Evolutionary conservation across 2,113 vertebrate genomes (phyloP).

Genomic region (Hydropotes inermis): DNA sequence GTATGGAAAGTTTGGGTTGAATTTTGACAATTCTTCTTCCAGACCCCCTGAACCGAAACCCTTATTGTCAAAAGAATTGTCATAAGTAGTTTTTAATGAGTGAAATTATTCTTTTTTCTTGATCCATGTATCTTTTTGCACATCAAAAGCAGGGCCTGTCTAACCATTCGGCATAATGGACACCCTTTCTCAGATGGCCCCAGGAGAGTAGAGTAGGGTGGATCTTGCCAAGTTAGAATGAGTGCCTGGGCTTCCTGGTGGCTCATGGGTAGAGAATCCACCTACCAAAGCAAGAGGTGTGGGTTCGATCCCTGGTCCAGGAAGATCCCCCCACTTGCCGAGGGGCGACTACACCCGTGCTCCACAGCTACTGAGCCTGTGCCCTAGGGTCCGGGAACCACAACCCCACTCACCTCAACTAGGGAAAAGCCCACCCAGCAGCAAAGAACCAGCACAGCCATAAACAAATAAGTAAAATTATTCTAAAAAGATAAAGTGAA

Average conservation of each 20-base stretch:
- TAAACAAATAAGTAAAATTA: not conserved
- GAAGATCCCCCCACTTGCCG: not conserved
- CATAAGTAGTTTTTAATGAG: not conserved
- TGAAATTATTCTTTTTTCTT: not conserved
- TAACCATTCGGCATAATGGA: not conserved
- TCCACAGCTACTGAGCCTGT: not conserved
- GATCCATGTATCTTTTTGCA: not conserved
- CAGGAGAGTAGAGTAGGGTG: rapidly evolving
- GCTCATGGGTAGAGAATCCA: not conserved
- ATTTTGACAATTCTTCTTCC: not conserved
- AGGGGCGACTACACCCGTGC: not conserved
- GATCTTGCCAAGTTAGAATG: not conserved
- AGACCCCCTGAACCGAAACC: not conserved
- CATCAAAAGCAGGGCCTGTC: not conserved
- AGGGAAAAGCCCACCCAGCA: not conserved
- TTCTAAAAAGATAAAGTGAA: not conserved
- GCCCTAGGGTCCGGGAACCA: not conserved
- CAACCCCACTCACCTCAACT: not conserved
- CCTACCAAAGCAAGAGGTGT: not conserved
- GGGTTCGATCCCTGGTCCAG: not conserved
- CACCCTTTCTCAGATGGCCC: not conserved
- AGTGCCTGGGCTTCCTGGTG: not conserved
- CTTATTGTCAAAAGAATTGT: not conserved
- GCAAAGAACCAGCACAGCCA: not conserved
- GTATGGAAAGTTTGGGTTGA: not conserved